Base-by-base conservation (phyloP, 1,140 invertebrate species). In the Pectinophora gossypiella region DNA sequence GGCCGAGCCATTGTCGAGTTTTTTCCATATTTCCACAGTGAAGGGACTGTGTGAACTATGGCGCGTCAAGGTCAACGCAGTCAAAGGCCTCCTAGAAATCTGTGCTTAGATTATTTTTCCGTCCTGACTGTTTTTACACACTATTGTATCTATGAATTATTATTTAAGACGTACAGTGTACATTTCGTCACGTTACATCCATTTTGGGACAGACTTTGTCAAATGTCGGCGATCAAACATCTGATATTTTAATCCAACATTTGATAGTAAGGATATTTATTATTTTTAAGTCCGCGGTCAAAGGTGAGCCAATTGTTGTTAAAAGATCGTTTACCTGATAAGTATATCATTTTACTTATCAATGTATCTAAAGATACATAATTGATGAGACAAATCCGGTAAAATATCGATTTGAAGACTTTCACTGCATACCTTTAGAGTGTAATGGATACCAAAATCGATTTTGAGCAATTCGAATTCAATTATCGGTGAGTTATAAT, bases 1-100 rank as follows among this genome's bases (percentile, higher is more conserved):
- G 76, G 73, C 62, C 73, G 66, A 61, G 59, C 72, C 56, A 81
- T 82, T 82, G 78, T 81, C 38, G 48, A 61, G 70, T 81, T 85
- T 85, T 84, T 85, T 79, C 69, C 76, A 79, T 66, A 73, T 79
- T 82, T 80, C 59, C 77, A 71, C 71, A 76, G 81, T 85, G 81
- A 85, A 85, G 81, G 81, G 78, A 73, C 77, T 74, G 78, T 85
- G 78, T 79, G 81, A 85, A 85, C 74, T 76, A 76, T 76, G 75
- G 76, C 64, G 63, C 66, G 48, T 64, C 73, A 85, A 85, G 81
- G 81, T 80, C 73, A 75, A 55, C 72, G 18, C 62, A 76, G 67
- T 82, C 76, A 82, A 80, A 84, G 61, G 68, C 76, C 57, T 66
- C 48, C 69, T 67, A 71, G 72, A 69, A 64, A 76, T 61, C 57